A percentile compares a stretch with the other conserved stretches of the same genome.
Evolutionary conservation across 1,140 invertebrate species (phyloP).

Genomic region (Proales similis): DNA sequence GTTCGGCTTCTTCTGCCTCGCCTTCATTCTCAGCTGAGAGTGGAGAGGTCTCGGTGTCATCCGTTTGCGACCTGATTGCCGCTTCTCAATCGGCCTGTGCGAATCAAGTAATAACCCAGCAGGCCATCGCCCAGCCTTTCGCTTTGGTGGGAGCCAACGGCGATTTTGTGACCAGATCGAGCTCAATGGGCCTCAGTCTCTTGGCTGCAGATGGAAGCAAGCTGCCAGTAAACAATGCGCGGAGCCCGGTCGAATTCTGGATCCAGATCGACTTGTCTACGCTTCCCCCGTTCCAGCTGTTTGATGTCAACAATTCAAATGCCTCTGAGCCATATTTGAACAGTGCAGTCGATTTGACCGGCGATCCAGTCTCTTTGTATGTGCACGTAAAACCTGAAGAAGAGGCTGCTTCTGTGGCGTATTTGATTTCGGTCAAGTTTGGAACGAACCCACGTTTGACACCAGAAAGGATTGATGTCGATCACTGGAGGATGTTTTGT

Average conservation of each 20-base stretch:
- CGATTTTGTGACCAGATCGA: no score
- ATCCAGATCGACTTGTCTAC: conserved; percentile 11
- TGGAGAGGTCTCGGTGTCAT: no score
- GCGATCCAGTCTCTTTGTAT: conserved; percentile 29
- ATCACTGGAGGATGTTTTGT: conserved; percentile 35
- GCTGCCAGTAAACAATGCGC: conserved; percentile 12
- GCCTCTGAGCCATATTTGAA: not conserved
- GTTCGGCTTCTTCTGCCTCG: no score
- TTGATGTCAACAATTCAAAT: not conserved
- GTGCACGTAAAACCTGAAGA: conserved; percentile 4
- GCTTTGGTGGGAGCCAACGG: no score
- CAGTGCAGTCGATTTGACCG: conserved; percentile 4
- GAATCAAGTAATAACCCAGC: no score
- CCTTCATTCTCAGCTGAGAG: no score
- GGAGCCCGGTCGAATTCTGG: not conserved
- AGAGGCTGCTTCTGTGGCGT: not conserved
- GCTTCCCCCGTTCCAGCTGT: not conserved
- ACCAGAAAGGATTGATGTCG: not conserved
- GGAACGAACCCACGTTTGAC: not conserved
- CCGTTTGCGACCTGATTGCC: no score
- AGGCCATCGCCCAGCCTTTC: no score
- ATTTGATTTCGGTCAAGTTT: conserved; percentile 11
- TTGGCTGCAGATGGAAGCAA: conserved; percentile 5
- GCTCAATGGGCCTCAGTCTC: conserved; percentile 27
- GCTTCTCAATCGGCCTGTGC: no score